Conservation (phyloP, 1,140 invertebrate species). For the Hyphantria cunea region DNA sequence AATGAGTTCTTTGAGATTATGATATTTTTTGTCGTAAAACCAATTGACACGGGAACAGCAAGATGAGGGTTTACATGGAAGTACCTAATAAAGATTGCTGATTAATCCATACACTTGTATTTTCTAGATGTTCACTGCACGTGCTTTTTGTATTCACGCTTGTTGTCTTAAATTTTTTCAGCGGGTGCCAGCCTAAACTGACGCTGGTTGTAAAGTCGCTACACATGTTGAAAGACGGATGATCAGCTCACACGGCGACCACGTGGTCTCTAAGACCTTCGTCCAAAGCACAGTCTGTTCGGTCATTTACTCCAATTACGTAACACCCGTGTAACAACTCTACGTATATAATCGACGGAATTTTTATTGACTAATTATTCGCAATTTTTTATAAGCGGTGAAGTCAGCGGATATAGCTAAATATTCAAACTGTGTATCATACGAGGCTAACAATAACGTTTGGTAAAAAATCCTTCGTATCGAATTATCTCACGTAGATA, state of each 20-base stretch:
- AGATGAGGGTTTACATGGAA: no score
- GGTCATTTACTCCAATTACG: conserved; percentile 80
- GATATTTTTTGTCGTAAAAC: no score
- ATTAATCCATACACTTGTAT: no score
- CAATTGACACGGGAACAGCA: no score
- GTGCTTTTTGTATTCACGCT: no score
- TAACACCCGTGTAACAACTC: conserved; percentile 75
- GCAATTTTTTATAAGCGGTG: conserved; percentile 75
- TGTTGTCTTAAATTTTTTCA: no score
- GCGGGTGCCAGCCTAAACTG: no score
- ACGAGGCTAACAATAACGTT: conserved; percentile 74
- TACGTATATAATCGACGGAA: conserved; percentile 77
- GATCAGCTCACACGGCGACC: conserved; percentile 51
- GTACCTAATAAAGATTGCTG: not conserved
- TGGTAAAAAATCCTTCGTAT: conserved; percentile 59
- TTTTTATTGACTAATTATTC: conserved; percentile 81
- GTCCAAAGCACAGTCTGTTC: conserved; percentile 59
- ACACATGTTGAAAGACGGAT: no score
- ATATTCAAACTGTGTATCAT: conserved; percentile 80
- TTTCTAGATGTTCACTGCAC: not conserved
- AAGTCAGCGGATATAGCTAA: conserved; percentile 80
- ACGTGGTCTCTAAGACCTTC: conserved; percentile 69
- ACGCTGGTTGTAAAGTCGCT: no score
- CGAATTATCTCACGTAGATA: conserved; percentile 72
- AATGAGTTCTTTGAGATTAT: no score